Evolutionary conservation across 2,113 vertebrate genomes (phyloP).

Genomic region (Hiodon alosoides): DNA sequence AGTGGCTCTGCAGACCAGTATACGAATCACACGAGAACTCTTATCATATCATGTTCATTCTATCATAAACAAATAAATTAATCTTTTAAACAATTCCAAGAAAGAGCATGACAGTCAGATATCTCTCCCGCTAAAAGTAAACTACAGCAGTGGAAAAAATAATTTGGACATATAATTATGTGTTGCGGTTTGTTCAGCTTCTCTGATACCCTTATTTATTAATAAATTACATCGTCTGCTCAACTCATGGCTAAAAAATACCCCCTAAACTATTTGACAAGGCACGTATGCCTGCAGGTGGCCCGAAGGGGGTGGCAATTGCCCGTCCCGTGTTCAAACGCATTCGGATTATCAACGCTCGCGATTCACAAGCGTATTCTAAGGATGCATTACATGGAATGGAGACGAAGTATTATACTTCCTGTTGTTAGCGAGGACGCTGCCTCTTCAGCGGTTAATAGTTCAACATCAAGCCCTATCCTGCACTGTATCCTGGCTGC

Average conservation of each 20-base stretch:
- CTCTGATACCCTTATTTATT: neutral
- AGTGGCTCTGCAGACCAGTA: too few species aligned
- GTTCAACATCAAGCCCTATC: conserved; percentile 48
- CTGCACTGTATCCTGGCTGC: conserved; percentile 57
- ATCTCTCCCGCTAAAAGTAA: too few species aligned
- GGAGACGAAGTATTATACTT: conserved; percentile 42
- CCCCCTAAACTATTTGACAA: neutral
- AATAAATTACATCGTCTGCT: neutral
- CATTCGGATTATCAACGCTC: conserved; percentile 22
- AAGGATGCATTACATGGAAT: conserved; percentile 41
- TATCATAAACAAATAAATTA: too few species aligned
- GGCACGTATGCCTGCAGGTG: conserved; percentile 8
- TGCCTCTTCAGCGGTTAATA: conserved; percentile 39
- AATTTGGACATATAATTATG: neutral
- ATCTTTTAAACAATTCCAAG: too few species aligned
- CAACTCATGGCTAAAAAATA: neutral
- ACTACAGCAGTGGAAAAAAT: neutral
- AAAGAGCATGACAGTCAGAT: too few species aligned
- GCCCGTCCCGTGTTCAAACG: conserved; percentile 36
- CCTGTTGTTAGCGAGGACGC: conserved; percentile 52
- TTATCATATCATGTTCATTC: too few species aligned
- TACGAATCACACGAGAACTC: too few species aligned
- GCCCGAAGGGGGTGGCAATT: conserved; percentile 32
- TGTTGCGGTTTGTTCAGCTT: neutral
- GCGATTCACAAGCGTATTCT: conserved; percentile 44